A percentile compares a stretch with the other conserved stretches of the same genome.
phyloP scores from a whole-genome alignment of 2,113 vertebrate genomes.

The Tapirus terrestris region DNA sequence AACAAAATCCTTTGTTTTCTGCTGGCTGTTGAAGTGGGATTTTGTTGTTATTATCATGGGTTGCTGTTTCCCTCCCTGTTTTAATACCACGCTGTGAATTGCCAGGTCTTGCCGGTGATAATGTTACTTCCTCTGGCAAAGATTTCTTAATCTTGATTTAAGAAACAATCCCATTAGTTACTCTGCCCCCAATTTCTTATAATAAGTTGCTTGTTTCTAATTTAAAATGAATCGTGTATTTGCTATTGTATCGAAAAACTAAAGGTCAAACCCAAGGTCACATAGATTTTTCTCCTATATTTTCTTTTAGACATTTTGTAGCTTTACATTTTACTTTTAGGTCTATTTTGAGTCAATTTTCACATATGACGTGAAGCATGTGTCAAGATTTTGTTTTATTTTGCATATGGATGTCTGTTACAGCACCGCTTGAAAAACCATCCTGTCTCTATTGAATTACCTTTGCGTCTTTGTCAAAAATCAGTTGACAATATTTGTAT shows the following conservation, averaged over 20 bases:
- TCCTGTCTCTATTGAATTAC: neutral
- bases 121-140: neutral
- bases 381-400: conserved; percentile 5
- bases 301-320: neutral
- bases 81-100: neutral
- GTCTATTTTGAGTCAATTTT: neutral
- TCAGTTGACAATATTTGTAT: neutral
- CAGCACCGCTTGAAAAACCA: neutral
- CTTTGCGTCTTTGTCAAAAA: neutral
- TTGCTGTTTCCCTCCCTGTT: neutral
- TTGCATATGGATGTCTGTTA: neutral
- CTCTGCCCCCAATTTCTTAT: neutral
- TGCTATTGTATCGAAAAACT: neutral
- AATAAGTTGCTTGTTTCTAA: neutral
- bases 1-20: neutral
- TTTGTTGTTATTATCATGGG: neutral
- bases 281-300: neutral
- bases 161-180: neutral
- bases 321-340: neutral
- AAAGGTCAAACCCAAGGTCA: neutral
- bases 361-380: neutral
- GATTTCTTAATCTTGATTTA: neutral
- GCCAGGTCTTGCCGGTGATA: neutral
- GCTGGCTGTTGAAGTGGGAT: neutral
- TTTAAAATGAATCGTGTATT: neutral